Base-by-base conservation (phyloP, 2,888 invertebrate genomes). In the Ectemnius lituratus region DNA sequence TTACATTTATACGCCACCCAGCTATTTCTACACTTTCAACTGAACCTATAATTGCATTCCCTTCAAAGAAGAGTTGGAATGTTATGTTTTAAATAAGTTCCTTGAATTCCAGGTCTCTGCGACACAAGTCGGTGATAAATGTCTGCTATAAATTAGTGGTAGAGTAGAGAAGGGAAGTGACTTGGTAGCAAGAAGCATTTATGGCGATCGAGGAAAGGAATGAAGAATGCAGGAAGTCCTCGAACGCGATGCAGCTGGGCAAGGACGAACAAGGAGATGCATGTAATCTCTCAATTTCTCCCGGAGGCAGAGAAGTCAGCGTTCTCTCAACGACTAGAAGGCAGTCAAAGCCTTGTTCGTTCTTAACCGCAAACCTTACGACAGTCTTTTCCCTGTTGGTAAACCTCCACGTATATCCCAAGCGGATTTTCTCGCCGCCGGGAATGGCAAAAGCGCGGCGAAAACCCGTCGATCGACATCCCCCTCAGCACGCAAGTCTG, bases 281-380 rank as follows among this genome's bases (percentile, higher is more conserved):
- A 81, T 70, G 79, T 82, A 82, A 82, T 82, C 79, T 82, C 73
- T 82, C 74, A 81, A 81, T 82, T 80, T 82, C 73, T 76, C 77
- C 49, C 62, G 56, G 62, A 75, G 71, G 52, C 52, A 70, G 61
- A 70, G 61, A 65, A 67, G 37, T 0, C 37, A 37, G 37, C 8
- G 8, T 37, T 37, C 37, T 37, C 37, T 6, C 37, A 8, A 11
- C 1, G 23, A 23, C 3, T 2, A 23, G 37, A 5, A 11, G 37
- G 8, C 11, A 11, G 11, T 11, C 37, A 3, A 3, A 8, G 37
- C 37, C 37, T 37, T 6, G 37, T 11, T 37, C 68, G 37, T 60
- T 70, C 64, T 57, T 77, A 67, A 75, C 67, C 69, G 11, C 69
- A 52, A 70, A 52, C 63, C 69, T 77, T 77, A 72, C 76, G 75